These are phyloP conservation scores for Oryzias melastigma DNA, from an alignment of 2,113 vertebrate genomes.

Conservation along the genomic window DNA sequence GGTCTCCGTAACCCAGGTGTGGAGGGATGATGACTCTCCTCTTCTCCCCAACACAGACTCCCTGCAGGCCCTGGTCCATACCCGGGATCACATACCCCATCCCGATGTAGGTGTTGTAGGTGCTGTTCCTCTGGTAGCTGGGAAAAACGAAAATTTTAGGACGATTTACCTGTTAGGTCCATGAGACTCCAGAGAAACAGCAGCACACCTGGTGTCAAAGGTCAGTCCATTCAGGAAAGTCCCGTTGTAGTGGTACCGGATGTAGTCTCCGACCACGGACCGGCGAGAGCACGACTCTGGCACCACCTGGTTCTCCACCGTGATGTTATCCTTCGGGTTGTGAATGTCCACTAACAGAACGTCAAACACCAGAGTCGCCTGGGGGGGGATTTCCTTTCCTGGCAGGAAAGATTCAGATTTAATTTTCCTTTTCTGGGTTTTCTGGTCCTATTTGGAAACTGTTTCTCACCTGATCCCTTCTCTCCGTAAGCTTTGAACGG, in stretches of 20 bases:
- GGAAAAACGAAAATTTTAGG: not conserved
- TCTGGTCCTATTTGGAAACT: too few species aligned
- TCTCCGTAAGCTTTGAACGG: constrained; percentile 94
- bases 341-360: constrained; percentile 89
- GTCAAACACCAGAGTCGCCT: constrained; percentile 89
- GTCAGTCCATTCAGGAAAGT: constrained; percentile 86
- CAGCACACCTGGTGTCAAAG: constrained; percentile 89
- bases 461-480: constrained; percentile 86
- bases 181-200: not conserved
- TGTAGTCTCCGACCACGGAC: constrained; percentile 84
- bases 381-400: constrained; percentile 87
- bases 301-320: constrained; percentile 79
- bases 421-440: not conserved
- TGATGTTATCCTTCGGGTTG: constrained; percentile 89
- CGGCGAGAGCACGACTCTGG: constrained; percentile 81
- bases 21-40: constrained; percentile 86
- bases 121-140: constrained; percentile 91
- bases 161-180: not conserved
- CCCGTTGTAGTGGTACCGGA: constrained; percentile 96
- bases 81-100: constrained; percentile 92
- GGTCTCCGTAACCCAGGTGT: constrained; percentile 89
- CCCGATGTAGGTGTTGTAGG: constrained; percentile 96
- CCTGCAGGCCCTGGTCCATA: constrained; percentile 93
- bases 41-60: constrained; percentile 86
- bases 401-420: not conserved